phyloP scores from a whole-genome alignment of 2,797 vertebrate genomes.

The Sebastes nivosus region DNA sequence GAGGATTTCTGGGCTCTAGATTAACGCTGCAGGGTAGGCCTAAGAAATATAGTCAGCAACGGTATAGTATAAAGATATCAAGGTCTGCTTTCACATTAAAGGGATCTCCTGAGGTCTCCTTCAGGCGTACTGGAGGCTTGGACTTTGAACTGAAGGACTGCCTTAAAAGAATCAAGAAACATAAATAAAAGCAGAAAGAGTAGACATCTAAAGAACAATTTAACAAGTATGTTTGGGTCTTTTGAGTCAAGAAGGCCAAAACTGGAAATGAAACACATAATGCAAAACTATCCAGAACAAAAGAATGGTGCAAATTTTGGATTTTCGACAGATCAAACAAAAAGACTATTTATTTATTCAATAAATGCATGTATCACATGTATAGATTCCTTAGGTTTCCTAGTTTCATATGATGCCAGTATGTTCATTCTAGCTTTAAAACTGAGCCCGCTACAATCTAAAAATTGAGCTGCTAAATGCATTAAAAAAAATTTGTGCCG shows the following conservation, averaged over 20 bases:
- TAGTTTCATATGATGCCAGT: too few species aligned
- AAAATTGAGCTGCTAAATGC: too few species aligned
- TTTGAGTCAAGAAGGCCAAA: neutral
- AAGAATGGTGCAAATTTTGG: neutral
- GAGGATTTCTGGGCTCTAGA: slow-evolving; percentile 10
- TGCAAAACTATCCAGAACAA: neutral
- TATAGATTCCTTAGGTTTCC: too few species aligned
- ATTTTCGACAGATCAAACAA: too few species aligned
- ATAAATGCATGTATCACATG: neutral
- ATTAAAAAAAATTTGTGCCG: too few species aligned
- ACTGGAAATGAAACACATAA: neutral
- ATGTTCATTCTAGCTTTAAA: too few species aligned
- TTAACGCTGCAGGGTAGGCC: slow-evolving; percentile 9
- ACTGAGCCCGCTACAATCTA: too few species aligned
- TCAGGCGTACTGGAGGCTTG: slow-evolving; percentile 29
- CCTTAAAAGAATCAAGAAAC: slow-evolving; percentile 1
- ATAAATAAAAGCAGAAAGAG: neutral
- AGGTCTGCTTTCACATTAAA: slow-evolving; percentile 27
- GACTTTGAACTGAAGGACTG: slow-evolving; percentile 35
- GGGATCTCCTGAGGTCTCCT: slow-evolving; percentile 42
- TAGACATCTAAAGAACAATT: neutral
- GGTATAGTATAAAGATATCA: slow-evolving; percentile 29
- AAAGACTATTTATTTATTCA: neutral
- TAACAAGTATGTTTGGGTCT: neutral
- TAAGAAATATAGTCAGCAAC: slow-evolving; percentile 10